Evolutionary conservation across 2,888 invertebrate species (phyloP).

Genomic region (Choreutis nemorana): DNA sequence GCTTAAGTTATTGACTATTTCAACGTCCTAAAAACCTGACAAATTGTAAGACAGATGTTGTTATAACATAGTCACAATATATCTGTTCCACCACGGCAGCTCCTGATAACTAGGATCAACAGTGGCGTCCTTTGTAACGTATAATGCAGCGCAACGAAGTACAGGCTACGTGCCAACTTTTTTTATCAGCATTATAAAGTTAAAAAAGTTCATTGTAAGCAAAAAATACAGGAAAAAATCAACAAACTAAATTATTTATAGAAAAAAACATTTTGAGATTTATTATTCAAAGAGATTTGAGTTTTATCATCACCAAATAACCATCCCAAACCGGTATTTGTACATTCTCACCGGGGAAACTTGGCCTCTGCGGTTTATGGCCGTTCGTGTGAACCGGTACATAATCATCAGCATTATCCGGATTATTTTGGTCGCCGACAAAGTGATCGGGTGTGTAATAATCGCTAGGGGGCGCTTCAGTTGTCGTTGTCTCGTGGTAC

Average conservation of each 20-base stretch:
- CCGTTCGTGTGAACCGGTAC: conserved; percentile 39
- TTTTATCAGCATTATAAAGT: no score
- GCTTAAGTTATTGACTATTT: no score
- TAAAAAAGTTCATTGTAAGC: no score
- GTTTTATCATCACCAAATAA: conserved; percentile 20
- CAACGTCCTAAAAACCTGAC: no score
- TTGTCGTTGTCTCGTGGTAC: conserved; percentile 48
- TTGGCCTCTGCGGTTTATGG: conserved; percentile 42
- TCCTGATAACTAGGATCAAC: no score
- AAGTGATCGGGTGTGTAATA: conserved; percentile 31
- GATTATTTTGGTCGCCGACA: conserved; percentile 19
- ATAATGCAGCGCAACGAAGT: no score
- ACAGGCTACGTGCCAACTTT: no score
- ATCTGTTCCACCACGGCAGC: no score
- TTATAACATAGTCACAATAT: no score
- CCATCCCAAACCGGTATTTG: conserved; percentile 10
- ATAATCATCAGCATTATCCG: conserved; percentile 52
- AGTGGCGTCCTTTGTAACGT: no score
- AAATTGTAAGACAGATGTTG: no score
- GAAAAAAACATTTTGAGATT: background rate
- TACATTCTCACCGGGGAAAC: conserved; percentile 50
- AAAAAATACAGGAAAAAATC: no score
- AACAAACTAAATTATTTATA: conserved; percentile 24
- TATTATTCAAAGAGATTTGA: conserved; percentile 11
- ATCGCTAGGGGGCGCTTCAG: conserved; percentile 26